A percentile compares a stretch with the other conserved stretches of the same genome.
phyloP scores from a whole-genome alignment of 2,113 vertebrate species.

The Calyptomena viridis region DNA sequence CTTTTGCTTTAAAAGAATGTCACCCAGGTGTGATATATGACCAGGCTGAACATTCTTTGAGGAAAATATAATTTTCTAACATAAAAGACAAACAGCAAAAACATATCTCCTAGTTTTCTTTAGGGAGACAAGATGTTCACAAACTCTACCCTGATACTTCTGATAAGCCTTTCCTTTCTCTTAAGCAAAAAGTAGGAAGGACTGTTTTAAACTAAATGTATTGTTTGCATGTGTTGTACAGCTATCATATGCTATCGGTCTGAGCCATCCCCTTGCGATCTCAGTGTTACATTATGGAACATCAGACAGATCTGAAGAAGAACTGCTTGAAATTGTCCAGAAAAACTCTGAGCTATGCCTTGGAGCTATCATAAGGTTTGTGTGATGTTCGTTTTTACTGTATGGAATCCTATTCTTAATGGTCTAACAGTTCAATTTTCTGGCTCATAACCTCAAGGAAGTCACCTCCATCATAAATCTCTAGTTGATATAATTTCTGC shows the following conservation, averaged over 20 bases:
- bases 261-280: constrained; percentile 82
- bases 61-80: neutral
- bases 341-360: constrained; percentile 85
- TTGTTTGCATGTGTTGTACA: constrained; percentile 15
- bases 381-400: neutral
- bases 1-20: neutral
- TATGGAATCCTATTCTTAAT: neutral
- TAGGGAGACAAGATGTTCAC: neutral
- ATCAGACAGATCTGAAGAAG: constrained; percentile 79
- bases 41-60: neutral
- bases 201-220: neutral
- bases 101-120: neutral
- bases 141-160: neutral
- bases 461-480: neutral
- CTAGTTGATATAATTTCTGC: neutral
- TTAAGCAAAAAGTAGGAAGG: neutral
- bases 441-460: neutral
- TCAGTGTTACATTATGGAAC: constrained; percentile 85
- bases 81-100: neutral
- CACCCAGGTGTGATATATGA: neutral
- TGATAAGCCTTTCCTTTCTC: neutral
- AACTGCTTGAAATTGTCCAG: constrained; percentile 82
- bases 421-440: neutral
- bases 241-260: constrained; percentile 82
- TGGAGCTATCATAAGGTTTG: constrained; percentile 81